Evolutionary conservation across 2,113 vertebrate genomes (phyloP).

Genomic region (Lonchura striata): DNA sequence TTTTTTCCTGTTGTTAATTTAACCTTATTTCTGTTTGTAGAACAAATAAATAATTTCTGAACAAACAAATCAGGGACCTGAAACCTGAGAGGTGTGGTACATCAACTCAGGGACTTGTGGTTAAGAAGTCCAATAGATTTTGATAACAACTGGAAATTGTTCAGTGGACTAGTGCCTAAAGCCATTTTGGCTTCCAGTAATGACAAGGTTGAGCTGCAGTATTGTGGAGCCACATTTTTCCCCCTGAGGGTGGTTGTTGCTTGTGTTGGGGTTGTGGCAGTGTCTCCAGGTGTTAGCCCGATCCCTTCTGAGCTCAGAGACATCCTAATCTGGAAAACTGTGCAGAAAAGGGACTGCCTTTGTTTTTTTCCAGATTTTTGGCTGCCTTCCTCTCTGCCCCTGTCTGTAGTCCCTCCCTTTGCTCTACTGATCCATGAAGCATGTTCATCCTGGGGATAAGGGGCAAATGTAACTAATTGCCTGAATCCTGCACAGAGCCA

Average conservation of each 20-base stretch:
- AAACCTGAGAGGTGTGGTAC: background rate
- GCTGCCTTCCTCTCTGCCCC: background rate
- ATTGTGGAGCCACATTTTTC: background rate
- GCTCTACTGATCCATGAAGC: background rate
- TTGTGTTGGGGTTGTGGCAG: background rate
- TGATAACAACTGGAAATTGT: slow-evolving; percentile 57
- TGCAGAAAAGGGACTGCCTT: background rate
- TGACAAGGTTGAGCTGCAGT: background rate
- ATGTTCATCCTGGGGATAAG: background rate
- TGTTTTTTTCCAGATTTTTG: background rate
- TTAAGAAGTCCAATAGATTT: slow-evolving; percentile 46
- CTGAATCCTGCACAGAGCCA: fast-evolving
- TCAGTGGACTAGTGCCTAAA: slow-evolving; percentile 41
- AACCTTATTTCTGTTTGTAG: background rate
- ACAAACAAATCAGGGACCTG: background rate
- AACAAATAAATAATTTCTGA: slow-evolving; percentile 1
- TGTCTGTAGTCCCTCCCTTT: background rate
- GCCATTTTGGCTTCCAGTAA: slow-evolving; percentile 9
- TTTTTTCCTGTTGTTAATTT: background rate
- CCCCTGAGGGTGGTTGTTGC: background rate
- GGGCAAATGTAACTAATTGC: background rate
- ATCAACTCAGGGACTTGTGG: slow-evolving; percentile 33
- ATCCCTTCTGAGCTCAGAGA: background rate
- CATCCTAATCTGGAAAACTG: background rate
- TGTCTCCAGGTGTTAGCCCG: background rate